Conservation (phyloP, 2,113 vertebrate species). For the Rostratula benghalensis region DNA sequence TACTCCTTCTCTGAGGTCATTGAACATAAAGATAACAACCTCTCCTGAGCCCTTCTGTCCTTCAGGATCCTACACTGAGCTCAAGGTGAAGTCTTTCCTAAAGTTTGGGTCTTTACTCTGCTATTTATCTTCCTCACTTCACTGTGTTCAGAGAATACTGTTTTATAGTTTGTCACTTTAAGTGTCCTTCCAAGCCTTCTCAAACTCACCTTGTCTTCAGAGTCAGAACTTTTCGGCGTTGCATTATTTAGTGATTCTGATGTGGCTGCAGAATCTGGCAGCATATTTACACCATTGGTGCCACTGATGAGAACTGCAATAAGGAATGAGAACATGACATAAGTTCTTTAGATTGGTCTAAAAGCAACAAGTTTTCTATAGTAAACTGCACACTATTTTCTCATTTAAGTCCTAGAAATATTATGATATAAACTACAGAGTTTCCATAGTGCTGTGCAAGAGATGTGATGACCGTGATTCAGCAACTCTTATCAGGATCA, state of each 20-base stretch:
- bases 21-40: background rate
- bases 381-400: background rate
- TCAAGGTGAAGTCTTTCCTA: background rate
- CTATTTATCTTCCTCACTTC: background rate
- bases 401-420: background rate
- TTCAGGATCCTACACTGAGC: background rate
- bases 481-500: background rate
- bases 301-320: conserved; percentile 84
- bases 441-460: background rate
- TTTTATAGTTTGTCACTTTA: background rate
- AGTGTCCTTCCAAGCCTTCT: background rate
- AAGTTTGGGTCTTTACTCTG: background rate
- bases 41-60: background rate
- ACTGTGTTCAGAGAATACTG: background rate
- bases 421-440: background rate
- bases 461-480: fast-evolving
- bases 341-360: background rate
- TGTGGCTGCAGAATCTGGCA: conserved; percentile 74
- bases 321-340: background rate
- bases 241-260: conserved; percentile 78
- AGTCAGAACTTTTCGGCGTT: conserved; percentile 59
- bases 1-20: background rate
- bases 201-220: conserved; percentile 59
- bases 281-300: conserved; percentile 91
- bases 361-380: background rate